A percentile compares a stretch with the other conserved stretches of the same genome.
Conservation (phyloP, 2,888 invertebrate genomes). For the Sisyra terminalis region DNA sequence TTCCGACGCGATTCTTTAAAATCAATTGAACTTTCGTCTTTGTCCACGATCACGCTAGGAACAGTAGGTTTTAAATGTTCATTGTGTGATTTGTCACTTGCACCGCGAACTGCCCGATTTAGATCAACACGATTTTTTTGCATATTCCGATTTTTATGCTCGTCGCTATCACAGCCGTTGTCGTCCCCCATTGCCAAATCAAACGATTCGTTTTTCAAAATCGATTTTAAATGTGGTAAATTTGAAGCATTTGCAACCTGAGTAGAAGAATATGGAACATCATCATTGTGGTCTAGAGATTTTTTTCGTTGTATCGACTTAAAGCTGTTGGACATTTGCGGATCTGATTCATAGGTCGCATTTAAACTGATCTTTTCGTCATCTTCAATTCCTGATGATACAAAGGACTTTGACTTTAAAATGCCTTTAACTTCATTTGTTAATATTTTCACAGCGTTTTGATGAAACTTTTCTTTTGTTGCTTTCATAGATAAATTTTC, state of each 20-base stretch:
- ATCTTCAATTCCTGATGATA: conserved; percentile 24
- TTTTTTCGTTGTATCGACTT: too few species aligned
- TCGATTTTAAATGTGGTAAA: conserved; percentile 15
- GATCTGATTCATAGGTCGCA: conserved; percentile 10
- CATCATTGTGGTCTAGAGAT: too few species aligned
- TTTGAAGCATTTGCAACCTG: conserved; percentile 13
- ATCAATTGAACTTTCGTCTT: conserved; percentile 7
- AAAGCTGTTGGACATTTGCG: too few species aligned
- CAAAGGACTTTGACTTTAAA: conserved; percentile 32
- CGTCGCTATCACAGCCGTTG: conserved; percentile 11
- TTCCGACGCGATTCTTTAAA: conserved; percentile 5
- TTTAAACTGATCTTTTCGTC: not conserved
- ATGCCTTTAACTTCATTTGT: conserved; percentile 37
- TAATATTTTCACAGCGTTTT: conserved; percentile 35
- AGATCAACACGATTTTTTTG: conserved; percentile 1
- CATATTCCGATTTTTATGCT: conserved; percentile 12
- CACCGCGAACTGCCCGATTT: not conserved
- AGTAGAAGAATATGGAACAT: conserved; percentile 6
- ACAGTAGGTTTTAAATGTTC: too few species aligned
- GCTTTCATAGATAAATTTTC: conserved; percentile 17
- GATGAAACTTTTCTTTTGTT: conserved; percentile 26
- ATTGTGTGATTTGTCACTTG: not conserved
- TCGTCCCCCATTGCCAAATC: conserved; percentile 8
- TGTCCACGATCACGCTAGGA: conserved; percentile 1
- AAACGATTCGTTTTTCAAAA: conserved; percentile 17